phyloP scores from a whole-genome alignment of 2,888 invertebrate genomes.

The Hypercompe scribonia region DNA sequence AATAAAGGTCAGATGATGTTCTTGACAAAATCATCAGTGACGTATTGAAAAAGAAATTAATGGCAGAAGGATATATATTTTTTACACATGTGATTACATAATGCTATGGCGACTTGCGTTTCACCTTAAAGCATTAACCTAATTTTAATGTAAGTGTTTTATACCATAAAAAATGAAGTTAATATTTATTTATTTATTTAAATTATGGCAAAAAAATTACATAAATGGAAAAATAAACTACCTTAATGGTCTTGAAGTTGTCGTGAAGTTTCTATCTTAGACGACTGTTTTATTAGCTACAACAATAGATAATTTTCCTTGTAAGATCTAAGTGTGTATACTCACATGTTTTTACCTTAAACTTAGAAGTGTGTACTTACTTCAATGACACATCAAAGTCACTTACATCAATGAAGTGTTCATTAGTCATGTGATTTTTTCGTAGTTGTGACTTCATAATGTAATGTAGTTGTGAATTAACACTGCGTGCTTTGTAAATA shows the following conservation, averaged over 20 bases:
- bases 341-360: background rate
- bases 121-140: no score
- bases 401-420: background rate
- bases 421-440: conserved; percentile 1
- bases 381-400: background rate
- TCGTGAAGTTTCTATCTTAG: background rate
- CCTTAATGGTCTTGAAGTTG: background rate
- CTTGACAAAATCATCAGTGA: background rate
- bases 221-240: background rate
- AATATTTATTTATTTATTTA: background rate
- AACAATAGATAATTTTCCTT: conserved; percentile 8
- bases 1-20: background rate
- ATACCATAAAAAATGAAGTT: no score
- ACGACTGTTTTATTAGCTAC: background rate
- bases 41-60: background rate
- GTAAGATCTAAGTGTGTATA: background rate
- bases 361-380: background rate
- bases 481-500: background rate
- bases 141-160: no score
- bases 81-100: background rate
- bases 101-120: background rate
- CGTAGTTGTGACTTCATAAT: background rate
- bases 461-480: background rate
- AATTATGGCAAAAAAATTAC: background rate
- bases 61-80: background rate